Evolutionary conservation across 1,140 invertebrate genomes (phyloP), one percentile per base, ranked within the genome.

Genomic region (Drosophila rufa): DNA sequence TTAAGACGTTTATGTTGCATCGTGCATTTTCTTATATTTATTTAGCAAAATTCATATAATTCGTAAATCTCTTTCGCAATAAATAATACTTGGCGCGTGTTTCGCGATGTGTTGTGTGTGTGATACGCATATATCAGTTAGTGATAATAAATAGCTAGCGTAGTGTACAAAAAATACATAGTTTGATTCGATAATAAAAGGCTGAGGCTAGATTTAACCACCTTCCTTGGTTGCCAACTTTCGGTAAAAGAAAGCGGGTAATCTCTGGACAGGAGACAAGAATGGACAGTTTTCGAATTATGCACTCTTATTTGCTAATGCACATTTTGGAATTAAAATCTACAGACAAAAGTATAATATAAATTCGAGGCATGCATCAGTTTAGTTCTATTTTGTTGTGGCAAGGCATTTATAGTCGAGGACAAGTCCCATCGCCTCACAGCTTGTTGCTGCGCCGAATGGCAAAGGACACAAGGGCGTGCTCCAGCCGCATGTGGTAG

Each of bases 81-180:
- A 87, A 87, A 87, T 87, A 87, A 87, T 87, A 87, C 83, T 87
- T 87, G 80, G 65, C 71, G 83, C 82, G 77, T 82, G 45, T 62
- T 57, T 62, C 36, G 57, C 64, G 50, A 75, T 61, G 55, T 82
- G 61, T 69, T 82, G 51, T 69, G 62, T 67, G 57, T 58, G 38
- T 69, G 53, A 82, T 78, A 60, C 55, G 66, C 57, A 73, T 70
- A 73, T 62, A 77, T 84, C 73, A 56, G 58, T 78, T 82, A 77
- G 65, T 17, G 69, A 75, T 83, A 89, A 87, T 87, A 87, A 89
- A 87, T 87, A 87, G 58, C 76, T 70, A 87, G 64, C 70, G 33
- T 82, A 69, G 58, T 78, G 46, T 64, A 56, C 53, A 84, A 48
- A 79, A 89, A 87, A 87, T 86, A 83, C 76, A 79, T 75, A 82